phyloP scores from a whole-genome alignment of 2,797 vertebrate species.

The Chaenodraco wilsoni region DNA sequence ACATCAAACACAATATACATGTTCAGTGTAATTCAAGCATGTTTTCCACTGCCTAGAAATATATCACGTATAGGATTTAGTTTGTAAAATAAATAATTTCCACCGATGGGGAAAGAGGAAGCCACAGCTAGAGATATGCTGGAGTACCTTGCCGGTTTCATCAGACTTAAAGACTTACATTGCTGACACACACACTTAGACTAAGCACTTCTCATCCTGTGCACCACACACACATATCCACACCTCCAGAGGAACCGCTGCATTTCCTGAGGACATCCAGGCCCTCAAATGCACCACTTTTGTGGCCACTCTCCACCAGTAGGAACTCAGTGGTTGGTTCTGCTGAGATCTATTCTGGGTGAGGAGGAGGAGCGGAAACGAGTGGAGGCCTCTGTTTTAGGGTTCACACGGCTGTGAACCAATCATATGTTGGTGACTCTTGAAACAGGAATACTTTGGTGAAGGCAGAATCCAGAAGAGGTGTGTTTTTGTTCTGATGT shows the following conservation, averaged over 20 bases:
- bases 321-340: slow-evolving; percentile 50
- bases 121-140: not conserved
- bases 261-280: slow-evolving; percentile 65
- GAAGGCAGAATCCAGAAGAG: slow-evolving; percentile 52
- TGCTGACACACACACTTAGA: slow-evolving; percentile 4
- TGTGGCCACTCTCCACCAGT: slow-evolving; percentile 55
- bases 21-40: not conserved
- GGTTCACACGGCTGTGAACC: slow-evolving; percentile 57
- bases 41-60: not conserved
- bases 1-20: not conserved
- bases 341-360: slow-evolving; percentile 64
- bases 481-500: slow-evolving; percentile 58
- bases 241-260: slow-evolving; percentile 65
- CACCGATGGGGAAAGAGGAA: not conserved
- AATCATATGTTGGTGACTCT: slow-evolving; percentile 58
- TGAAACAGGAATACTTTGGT: slow-evolving; percentile 52
- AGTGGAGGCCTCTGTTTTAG: slow-evolving; percentile 64
- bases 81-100: slow-evolving; percentile 10
- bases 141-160: slow-evolving; percentile 4
- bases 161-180: not conserved
- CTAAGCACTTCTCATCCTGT: slow-evolving; percentile 31
- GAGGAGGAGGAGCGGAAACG: slow-evolving; percentile 51
- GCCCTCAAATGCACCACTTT: slow-evolving; percentile 58
- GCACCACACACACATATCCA: slow-evolving; percentile 63
- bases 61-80: not conserved